Evolutionary conservation across 1,140 invertebrate species (phyloP).

Genomic region (Paraescarpia echinospica): DNA sequence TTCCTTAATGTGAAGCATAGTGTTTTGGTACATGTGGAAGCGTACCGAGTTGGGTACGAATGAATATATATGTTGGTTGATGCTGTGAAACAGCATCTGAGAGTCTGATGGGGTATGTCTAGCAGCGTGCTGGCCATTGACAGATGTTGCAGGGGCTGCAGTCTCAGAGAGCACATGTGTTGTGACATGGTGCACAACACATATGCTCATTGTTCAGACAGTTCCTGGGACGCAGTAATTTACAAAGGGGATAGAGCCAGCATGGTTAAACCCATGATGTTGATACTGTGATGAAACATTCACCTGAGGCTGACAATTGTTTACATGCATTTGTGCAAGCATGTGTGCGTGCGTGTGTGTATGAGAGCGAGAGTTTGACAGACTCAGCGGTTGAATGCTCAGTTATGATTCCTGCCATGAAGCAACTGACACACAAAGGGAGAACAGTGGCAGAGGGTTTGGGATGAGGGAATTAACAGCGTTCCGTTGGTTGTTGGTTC

Average conservation of each 20-base stretch:
- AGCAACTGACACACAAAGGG: background rate
- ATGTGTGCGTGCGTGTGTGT: no score
- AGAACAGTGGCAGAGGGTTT: background rate
- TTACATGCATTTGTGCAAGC: background rate
- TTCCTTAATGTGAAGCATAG: background rate
- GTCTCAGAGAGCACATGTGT: background rate
- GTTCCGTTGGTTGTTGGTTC: background rate
- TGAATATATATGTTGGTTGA: background rate
- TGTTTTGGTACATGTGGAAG: background rate
- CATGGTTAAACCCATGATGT: background rate
- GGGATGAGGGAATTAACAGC: background rate
- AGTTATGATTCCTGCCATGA: background rate
- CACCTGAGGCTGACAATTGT: background rate
- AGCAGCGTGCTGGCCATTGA: background rate
- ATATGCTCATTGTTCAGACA: background rate
- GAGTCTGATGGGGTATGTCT: background rate
- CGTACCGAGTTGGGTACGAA: no score
- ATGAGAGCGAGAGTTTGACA: background rate
- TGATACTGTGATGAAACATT: background rate
- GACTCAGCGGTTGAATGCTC: background rate
- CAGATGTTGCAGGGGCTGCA: background rate
- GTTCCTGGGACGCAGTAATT: background rate
- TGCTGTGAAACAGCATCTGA: background rate
- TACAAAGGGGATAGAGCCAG: background rate
- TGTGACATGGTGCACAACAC: background rate